Evolutionary conservation across 2,797 vertebrate genomes (phyloP), one percentile per base, ranked within the genome.

Genomic region (Leuciscus waleckii): DNA sequence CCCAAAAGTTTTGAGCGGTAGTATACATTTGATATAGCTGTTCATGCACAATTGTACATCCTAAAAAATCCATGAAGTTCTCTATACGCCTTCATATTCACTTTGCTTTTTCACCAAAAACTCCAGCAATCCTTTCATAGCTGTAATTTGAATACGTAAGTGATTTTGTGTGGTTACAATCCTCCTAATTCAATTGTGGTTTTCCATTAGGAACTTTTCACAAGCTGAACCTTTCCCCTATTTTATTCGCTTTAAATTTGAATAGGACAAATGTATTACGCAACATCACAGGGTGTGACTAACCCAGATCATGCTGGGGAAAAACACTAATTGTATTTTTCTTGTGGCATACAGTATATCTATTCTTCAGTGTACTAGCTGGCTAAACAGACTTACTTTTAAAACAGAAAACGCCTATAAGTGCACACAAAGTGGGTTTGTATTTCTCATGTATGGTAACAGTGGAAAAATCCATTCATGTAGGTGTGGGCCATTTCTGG

Each of bases 401-500:
- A 89, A 90, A 90, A 92, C 88, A 92, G 90, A 91, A 92, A 93
- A 92, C 90, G 87, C 92, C 92, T 93, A 89, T 46, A 88, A 69
- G 13, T 73, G 79, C 90, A 77, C 82, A 92, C 93, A 93, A 89
- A 89, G 92, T 79, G 79, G 92, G 92, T 94, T 94, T 94, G 92
- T 94, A 83, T 89, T 93, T 79, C 91, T 89, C 80, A 93, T 93
- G 91, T 92, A 90, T 92, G 91, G 92, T 92, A 93, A 87, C 87
- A 84, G 90, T 81, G 94, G 93, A 94, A 95, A 95, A 94, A 93
- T 92, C 90, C 90, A 89, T 93, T 88, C 86, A 82, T 14, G 89
- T 89, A 93, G 93, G 94, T 93, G 93, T 94, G 92, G 92, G 90
- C 91, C 73, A 17, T 90, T 79, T 67, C 68, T 86, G 87, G 32